A percentile compares a stretch with the other conserved stretches of the same genome.
Conservation (phyloP, 2,113 vertebrate genomes). For the Athene cunicularia region DNA sequence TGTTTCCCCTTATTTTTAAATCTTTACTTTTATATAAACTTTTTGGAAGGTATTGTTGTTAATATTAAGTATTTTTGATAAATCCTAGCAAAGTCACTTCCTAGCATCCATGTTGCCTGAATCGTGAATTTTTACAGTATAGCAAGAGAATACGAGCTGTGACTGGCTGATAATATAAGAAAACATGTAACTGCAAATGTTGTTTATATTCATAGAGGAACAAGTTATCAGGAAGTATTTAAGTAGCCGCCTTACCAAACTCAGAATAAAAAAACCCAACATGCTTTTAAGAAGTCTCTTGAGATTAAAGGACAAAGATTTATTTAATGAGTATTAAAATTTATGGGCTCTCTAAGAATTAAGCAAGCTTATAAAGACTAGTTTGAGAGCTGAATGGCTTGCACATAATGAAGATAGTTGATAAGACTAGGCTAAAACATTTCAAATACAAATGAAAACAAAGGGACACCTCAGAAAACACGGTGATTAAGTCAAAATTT, state of each 20-base stretch:
- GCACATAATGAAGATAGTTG: slow-evolving; percentile 38
- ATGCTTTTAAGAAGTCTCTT: background rate
- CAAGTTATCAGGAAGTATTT: background rate
- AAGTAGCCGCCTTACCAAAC: background rate
- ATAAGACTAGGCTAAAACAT: slow-evolving; percentile 35
- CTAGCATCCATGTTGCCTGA: background rate
- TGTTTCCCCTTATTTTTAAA: background rate
- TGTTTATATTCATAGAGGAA: slow-evolving; percentile 17
- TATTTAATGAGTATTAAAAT: slow-evolving; percentile 48
- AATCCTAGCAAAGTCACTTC: background rate
- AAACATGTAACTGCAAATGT: slow-evolving; percentile 1
- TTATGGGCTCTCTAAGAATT: slow-evolving; percentile 31
- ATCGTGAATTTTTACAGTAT: background rate
- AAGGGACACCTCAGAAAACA: slow-evolving; percentile 37
- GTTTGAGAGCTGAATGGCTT: slow-evolving; percentile 46
- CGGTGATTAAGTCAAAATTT: background rate
- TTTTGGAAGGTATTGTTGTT: background rate
- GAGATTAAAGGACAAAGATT: slow-evolving; percentile 45
- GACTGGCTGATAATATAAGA: background rate
- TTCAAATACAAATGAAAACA: slow-evolving; percentile 16
- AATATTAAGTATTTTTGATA: background rate
- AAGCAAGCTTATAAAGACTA: slow-evolving; percentile 10
- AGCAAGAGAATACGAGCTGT: background rate
- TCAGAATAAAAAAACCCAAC: background rate
- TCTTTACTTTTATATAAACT: background rate